These are phyloP conservation scores for Anodontia alba DNA, from an alignment of 2,888 invertebrate genomes.

Conservation along the genomic window DNA sequence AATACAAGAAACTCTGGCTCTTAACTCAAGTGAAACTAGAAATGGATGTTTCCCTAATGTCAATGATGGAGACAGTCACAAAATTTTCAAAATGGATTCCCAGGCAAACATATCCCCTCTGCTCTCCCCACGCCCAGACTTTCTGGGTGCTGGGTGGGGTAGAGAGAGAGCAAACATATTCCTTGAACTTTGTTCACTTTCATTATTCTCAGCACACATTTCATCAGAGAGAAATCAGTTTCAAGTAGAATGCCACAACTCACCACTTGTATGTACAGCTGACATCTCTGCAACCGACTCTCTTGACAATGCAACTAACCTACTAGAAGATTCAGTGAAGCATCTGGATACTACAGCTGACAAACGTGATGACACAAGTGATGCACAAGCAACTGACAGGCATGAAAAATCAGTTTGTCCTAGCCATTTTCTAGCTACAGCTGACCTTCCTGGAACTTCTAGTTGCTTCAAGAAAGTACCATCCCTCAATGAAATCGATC, in stretches of 20 bases:
- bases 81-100: conserved; percentile 36
- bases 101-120: conserved; percentile 32
- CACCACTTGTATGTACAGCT: too few species aligned
- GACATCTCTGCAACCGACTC: neutral
- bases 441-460: too few species aligned
- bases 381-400: too few species aligned
- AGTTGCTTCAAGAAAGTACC: too few species aligned
- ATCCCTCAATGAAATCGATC: too few species aligned
- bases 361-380: too few species aligned
- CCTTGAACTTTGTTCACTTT: conserved; percentile 33
- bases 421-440: too few species aligned
- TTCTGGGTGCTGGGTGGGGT: conserved; percentile 46
- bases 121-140: conserved; percentile 45
- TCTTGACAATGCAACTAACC: neutral
- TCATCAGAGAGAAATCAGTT: neutral
- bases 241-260: too few species aligned
- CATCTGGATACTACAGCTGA: too few species aligned
- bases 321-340: neutral
- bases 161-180: conserved; percentile 33
- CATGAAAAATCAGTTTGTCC: too few species aligned
- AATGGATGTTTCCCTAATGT: neutral
- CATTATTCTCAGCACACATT: neutral
- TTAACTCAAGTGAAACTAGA: neutral
- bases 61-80: neutral
- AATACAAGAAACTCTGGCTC: too few species aligned